phyloP scores from a whole-genome alignment of 2,797 vertebrate genomes.

The Vultur gryphus region DNA sequence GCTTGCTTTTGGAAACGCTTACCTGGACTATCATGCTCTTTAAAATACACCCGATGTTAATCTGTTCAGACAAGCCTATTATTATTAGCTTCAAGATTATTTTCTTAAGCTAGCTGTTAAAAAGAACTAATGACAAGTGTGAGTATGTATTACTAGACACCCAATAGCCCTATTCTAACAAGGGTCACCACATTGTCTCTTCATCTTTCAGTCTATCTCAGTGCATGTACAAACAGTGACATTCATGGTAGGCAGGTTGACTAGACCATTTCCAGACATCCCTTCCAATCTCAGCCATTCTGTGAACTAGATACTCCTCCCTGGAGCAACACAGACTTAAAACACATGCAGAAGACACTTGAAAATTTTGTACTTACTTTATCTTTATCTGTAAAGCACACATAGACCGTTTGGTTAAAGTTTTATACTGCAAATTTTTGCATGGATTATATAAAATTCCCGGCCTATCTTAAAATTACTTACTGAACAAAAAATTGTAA shows the following conservation, averaged over 20 bases:
- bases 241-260: rapidly evolving
- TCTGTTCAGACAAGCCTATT: background rate
- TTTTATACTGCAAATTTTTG: background rate
- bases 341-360: background rate
- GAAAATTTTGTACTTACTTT: background rate
- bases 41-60: background rate
- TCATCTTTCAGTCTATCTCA: background rate
- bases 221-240: rapidly evolving
- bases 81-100: background rate
- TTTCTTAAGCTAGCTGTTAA: background rate
- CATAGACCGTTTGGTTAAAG: rapidly evolving
- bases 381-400: background rate
- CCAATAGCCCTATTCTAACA: background rate
- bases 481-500: background rate
- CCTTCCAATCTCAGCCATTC: background rate
- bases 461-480: background rate
- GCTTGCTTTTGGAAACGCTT: background rate
- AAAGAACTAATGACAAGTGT: background rate
- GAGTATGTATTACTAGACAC: background rate
- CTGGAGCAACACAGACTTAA: background rate
- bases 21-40: background rate
- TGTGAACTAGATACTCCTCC: background rate
- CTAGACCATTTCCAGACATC: background rate
- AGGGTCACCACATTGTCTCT: background rate
- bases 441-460: background rate